These are phyloP conservation scores for Calyptomena viridis DNA, from an alignment of 2,113 vertebrate genomes.

Conservation along the genomic window DNA sequence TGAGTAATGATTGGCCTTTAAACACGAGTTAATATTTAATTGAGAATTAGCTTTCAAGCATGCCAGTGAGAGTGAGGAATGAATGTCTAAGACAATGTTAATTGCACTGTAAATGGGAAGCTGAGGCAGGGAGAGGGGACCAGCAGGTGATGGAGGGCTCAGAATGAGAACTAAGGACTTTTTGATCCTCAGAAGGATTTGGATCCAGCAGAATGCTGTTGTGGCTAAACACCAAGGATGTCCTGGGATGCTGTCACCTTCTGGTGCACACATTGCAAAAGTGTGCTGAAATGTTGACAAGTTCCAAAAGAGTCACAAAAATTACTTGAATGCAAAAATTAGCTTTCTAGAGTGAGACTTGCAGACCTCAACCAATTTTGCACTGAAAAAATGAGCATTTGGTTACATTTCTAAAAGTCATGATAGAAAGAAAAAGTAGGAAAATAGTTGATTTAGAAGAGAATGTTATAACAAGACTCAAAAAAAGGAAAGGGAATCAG, in stretches of 20 bases:
- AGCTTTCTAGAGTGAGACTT: background rate
- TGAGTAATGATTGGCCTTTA: background rate
- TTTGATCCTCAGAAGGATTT: background rate
- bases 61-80: background rate
- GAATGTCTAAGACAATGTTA: background rate
- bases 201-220: background rate
- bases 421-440: background rate
- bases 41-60: background rate
- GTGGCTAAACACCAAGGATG: background rate
- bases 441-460: background rate
- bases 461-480: background rate
- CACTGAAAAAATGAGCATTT: background rate
- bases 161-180: background rate
- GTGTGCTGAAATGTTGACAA: background rate
- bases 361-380: background rate
- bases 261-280: background rate
- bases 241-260: background rate
- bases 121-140: background rate
- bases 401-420: background rate
- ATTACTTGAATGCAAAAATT: background rate
- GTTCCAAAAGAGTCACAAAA: background rate
- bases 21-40: background rate
- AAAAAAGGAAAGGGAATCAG: background rate
- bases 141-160: background rate
- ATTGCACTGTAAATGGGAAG: background rate